phyloP scores from a whole-genome alignment of 2,888 invertebrate genomes.

The Artemia sinica region DNA sequence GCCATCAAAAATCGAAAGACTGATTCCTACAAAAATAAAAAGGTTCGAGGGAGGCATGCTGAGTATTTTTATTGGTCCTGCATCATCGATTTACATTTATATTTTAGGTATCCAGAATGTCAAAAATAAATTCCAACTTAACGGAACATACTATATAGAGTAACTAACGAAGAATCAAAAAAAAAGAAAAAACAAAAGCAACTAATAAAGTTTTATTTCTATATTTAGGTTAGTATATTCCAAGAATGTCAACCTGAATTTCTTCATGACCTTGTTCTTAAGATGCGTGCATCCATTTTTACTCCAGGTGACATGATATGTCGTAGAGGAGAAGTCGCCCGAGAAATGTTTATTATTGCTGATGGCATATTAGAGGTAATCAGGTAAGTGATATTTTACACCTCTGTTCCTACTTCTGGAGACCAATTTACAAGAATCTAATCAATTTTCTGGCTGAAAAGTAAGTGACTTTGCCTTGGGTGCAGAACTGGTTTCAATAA shows the following conservation, averaged over 20 bases:
- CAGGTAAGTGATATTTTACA: slow-evolving; percentile 31
- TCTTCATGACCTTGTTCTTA: slow-evolving; percentile 82
- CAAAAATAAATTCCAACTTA: background rate
- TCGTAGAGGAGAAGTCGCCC: slow-evolving; percentile 78
- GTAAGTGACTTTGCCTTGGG: too few relatives aligned
- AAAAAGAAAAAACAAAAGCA: background rate
- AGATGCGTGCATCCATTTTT: slow-evolving; percentile 96
- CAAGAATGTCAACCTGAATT: slow-evolving; percentile 97
- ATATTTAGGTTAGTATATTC: slow-evolving; percentile 63
- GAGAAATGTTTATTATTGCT: slow-evolving; percentile 97
- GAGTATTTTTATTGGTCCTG: too few relatives aligned
- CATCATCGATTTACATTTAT: too few relatives aligned
- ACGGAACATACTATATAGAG: background rate
- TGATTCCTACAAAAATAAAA: too few relatives aligned
- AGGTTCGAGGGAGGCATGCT: too few relatives aligned
- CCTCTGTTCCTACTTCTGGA: too few relatives aligned
- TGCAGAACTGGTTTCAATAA: too few relatives aligned
- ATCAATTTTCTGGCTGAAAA: too few relatives aligned
- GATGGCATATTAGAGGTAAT: slow-evolving; percentile 89
- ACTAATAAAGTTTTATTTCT: slow-evolving; percentile 8
- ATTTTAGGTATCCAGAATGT: too few relatives aligned
- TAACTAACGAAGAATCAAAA: background rate
- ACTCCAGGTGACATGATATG: slow-evolving; percentile 94
- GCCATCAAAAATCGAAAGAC: too few relatives aligned
- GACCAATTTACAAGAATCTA: too few relatives aligned